These are phyloP conservation scores for Neomicropteryx cornuta DNA, from an alignment of 1,140 invertebrate genomes.

Conservation along the genomic window DNA sequence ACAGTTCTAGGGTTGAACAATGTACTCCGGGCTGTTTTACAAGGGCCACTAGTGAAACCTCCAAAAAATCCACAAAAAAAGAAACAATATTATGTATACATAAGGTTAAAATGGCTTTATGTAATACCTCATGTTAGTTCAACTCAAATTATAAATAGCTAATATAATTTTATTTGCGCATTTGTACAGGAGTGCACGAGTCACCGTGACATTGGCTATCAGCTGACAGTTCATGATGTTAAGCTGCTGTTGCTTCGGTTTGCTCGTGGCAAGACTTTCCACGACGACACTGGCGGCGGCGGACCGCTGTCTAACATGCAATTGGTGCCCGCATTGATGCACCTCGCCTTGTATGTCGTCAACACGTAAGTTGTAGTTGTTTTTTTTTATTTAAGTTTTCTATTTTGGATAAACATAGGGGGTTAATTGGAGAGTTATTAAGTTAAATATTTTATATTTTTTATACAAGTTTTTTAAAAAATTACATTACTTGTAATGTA, in stretches of 20 bases:
- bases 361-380: slow-evolving; percentile 62
- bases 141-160: no score
- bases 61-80: no score
- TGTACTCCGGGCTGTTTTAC: no score
- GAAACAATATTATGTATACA: no score
- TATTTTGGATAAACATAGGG: slow-evolving; percentile 4
- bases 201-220: slow-evolving; percentile 78
- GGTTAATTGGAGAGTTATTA: slow-evolving; percentile 3
- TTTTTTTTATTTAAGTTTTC: no score
- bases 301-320: slow-evolving; percentile 96
- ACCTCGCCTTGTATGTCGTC: slow-evolving; percentile 91
- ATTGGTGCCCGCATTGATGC: slow-evolving; percentile 86
- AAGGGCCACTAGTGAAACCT: no score
- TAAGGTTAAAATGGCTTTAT: no score
- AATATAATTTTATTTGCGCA: background rate
- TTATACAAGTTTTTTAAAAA: no score
- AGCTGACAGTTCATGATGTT: slow-evolving; percentile 85
- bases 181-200: slow-evolving; percentile 63
- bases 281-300: slow-evolving; percentile 93
- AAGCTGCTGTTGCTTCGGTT: slow-evolving; percentile 85
- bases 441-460: no score
- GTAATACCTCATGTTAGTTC: no score
- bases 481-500: no score
- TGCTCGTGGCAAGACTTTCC: slow-evolving; percentile 89
- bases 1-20: no score